Base-by-base conservation (phyloP, 2,888 invertebrate genomes). In the Rapana venosa region DNA sequence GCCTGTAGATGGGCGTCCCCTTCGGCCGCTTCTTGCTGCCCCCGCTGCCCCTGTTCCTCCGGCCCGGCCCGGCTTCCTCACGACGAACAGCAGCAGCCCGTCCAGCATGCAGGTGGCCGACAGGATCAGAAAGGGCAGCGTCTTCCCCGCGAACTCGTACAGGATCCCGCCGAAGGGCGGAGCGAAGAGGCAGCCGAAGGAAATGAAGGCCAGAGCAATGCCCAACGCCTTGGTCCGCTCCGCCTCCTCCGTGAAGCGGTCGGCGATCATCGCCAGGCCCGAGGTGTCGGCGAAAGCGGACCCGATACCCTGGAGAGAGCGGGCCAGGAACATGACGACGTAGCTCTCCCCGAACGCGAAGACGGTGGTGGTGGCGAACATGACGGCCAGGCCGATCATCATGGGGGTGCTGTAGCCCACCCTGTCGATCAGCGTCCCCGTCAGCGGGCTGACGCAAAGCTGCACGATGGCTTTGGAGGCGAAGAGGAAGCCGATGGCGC, bases 391-490 rank as follows among this genome's bases (percentile, higher is more conserved):
- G n/a, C 99, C 99, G 93, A 99, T 97, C 98, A 99, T 98, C 99
- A 99, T 99, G 79, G 99, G 99, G 92, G 99, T 97, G 95, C 99
- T 99, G 97, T 99, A 99, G 94, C 99, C 99, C 94, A 99, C 98
- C 94, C 98, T 97, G 97, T 99, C 99, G 94, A 99, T 99, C 94
- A 99, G 97, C 90, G 99, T 98, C 93, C 99, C 99, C 83, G 99
- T 98, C 96, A 99, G 99, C 5, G 99, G 99, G 96, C 99, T 99
- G 91, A 99, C 98, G 98, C 99, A 98, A 92, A 99, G 97, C 96
- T 99, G 99, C 20, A 99, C 98, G 93, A 99, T 98, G 86, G 99
- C 99, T 96, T 99, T 99, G 87, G 99, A 99, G 56, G 99, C 99
- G 96, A 99, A 99, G 35, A 99, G 97, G 92, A 99, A 97, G 91